Evolutionary conservation across 2,888 invertebrate species (phyloP), one percentile per base, ranked within the genome.

Genomic region (Abscondita cerata): DNA sequence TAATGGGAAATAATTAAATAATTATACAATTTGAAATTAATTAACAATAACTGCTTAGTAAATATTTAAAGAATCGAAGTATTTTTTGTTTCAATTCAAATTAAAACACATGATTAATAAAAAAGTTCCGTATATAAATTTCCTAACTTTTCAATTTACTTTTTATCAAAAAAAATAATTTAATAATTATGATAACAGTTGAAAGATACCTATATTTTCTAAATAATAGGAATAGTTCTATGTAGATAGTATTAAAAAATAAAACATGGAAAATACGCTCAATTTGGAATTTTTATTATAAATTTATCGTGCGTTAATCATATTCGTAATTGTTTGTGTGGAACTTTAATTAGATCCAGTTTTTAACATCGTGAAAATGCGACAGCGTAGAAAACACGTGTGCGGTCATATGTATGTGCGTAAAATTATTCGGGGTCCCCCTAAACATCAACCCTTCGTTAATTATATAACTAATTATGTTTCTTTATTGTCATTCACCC

Each of bases 381-480:
- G 34, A 18, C 8, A 34, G n/a, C 34, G 16, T 38, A 25, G 25
- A 40, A 67, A 51, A 52, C 58, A 58, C 70, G 71, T 68, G 69
- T 66, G 62, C 51, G 50, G 13, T n/a, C 41, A 20, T 15, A 8
- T 38, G 20, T 50, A 46, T 20, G 38, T 18, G 11, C 58, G 58
- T 65, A 63, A 59, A 62, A 55, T 40, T 50, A 38, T 41, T 47
- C 64, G 59, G 64, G 68, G 69, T 50, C 63, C 65, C 69, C 64
- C 60, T 59, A 62, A 20, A 46, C 60, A 52, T 48, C 47, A 58
- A 34, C 67, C 57, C 61, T 53, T 51, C 20, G 54, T 67, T 70
- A 72, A 73, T 72, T 72, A 73, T 69, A 56, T 61, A 59, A 62
- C 69, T 72, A 73, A 73, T 73, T 73, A 72, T 69, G 66, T 69